A percentile compares a stretch with the other conserved stretches of the same genome.
phyloP scores from a whole-genome alignment of 1,140 invertebrate genomes.

The Psilanteris sp. region DNA sequence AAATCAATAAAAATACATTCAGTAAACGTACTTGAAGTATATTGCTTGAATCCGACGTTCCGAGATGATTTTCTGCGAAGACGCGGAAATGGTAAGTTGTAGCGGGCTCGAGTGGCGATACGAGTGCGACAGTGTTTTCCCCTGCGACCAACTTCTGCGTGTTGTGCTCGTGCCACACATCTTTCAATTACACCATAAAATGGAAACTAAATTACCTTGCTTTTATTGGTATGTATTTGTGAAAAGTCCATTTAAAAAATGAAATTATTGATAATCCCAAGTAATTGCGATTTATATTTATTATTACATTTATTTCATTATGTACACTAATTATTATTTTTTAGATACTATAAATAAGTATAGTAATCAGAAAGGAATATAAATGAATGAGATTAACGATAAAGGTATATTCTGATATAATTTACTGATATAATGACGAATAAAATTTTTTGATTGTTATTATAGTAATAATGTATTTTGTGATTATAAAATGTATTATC shows the following conservation, averaged over 20 bases:
- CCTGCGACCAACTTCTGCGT: conserved; percentile 81
- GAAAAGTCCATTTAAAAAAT: conserved; percentile 9
- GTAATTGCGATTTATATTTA: no score
- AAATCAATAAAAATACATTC: conserved; percentile 16
- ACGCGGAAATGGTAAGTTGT: conserved; percentile 85
- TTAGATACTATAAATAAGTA: no score
- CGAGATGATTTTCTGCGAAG: conserved; percentile 84
- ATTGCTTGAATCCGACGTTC: conserved; percentile 83
- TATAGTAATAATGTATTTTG: no score
- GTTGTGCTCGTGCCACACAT: conserved; percentile 82
- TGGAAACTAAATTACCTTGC: conserved; percentile 42
- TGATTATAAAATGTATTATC: no score
- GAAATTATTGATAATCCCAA: no score
- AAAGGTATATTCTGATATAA: no score
- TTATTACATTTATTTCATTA: background rate
- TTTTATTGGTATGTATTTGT: conserved; percentile 2
- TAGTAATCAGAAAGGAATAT: no score
- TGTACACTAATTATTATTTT: no score
- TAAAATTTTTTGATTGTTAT: no score
- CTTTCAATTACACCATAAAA: conserved; percentile 72
- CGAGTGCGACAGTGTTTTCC: conserved; percentile 80
- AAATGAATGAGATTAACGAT: no score
- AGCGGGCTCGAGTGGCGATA: conserved; percentile 83
- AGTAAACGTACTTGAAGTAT: conserved; percentile 81
- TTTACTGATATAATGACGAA: no score